phyloP scores from a whole-genome alignment of 1,140 invertebrate genomes.

The Acyrthosiphon pisum region DNA sequence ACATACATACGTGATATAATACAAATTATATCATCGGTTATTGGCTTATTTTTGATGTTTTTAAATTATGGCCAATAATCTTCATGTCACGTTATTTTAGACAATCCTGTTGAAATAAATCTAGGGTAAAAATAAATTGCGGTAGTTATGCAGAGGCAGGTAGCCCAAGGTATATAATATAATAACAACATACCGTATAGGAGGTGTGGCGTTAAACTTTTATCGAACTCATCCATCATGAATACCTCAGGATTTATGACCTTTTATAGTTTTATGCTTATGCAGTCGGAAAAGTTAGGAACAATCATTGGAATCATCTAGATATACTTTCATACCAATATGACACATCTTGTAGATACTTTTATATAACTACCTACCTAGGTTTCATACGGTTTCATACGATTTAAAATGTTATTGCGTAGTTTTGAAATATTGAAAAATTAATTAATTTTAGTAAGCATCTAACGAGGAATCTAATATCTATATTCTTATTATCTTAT shows the following conservation, averaged over 20 bases:
- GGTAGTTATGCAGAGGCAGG: neutral
- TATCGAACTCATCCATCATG: conserved; percentile 50
- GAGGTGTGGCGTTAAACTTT: conserved; percentile 44
- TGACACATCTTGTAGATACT: conserved; percentile 29
- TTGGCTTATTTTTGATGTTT: neutral
- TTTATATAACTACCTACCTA: neutral
- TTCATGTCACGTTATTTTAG: neutral
- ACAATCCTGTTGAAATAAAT: neutral
- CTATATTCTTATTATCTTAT: too few relatives aligned
- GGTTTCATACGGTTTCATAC: neutral
- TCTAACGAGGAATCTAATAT: too few relatives aligned
- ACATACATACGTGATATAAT: neutral
- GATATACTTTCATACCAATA: conserved; percentile 35
- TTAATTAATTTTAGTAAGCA: neutral
- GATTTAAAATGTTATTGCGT: conserved; percentile 3
- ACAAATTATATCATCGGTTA: neutral
- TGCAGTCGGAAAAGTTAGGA: conserved; percentile 38
- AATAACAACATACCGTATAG: neutral
- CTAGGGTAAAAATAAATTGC: neutral
- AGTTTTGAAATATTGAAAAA: neutral
- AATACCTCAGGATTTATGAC: conserved; percentile 43
- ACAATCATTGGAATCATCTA: conserved; percentile 39
- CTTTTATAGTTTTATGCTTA: conserved; percentile 52
- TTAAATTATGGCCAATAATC: conserved; percentile 12
- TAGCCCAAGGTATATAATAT: conserved; percentile 30